Evolutionary conservation across 1,140 invertebrate genomes (phyloP), one percentile per base, ranked within the genome.

Genomic region (Colletes latitarsis): DNA sequence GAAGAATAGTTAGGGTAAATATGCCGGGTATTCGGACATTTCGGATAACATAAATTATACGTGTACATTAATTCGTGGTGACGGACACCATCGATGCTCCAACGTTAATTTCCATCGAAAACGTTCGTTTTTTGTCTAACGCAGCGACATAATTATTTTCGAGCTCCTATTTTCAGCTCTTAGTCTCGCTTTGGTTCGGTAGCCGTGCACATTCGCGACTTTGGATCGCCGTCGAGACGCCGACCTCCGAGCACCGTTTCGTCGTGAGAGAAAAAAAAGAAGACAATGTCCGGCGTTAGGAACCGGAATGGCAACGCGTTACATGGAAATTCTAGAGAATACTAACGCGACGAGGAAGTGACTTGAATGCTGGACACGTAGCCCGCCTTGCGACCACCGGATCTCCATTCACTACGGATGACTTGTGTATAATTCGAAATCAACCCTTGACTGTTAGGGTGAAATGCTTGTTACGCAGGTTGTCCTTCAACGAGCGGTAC

Each of bases 301-400:
- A 81, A 81, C 57, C 79, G 66, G 73, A 77, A 81, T 77, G 63
- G 66, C 69, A 77, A 81, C 72, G 66, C 79, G 74, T 81, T 76
- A 69, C 79, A 53, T 70, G 79, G 52, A 58, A 77, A 77, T 81
- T 81, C 74, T 14, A 49, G 5, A 52, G 74, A 77, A 81, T 81
- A 77, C 74, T 55, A 81, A 81, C 46, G 15, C 19, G 41, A 19
- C 55, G 30, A 64, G 64, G 66, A 68, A 80, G 49, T 46, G 19
- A 10, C 17, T 69, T 57, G 49, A 70, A 81, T 64, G 79, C 79
- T 17, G 41, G 66, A 70, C 79, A 81, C 79, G 79, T 81, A 77
- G 66, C 9, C 49, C 17, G 53, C 57, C 57, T 77, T 55, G 60
- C 71, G 62, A 75, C 30, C 79, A 77, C 64, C 79, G 79, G 74